phyloP scores from a whole-genome alignment of 2,113 vertebrate genomes.

The Paralichthys olivaceus region DNA sequence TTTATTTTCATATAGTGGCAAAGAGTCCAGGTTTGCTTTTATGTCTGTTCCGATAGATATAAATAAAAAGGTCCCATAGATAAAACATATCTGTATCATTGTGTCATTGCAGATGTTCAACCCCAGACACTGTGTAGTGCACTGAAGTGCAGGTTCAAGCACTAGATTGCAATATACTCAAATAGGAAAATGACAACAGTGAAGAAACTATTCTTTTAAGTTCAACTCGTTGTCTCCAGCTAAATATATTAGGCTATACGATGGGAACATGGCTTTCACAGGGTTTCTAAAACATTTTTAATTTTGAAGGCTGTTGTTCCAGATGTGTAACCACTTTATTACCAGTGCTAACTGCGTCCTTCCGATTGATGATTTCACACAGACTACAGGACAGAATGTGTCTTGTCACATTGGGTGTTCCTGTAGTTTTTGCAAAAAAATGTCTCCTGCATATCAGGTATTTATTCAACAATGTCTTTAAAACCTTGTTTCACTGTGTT shows the following conservation, averaged over 20 bases:
- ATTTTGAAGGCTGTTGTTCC: neutral
- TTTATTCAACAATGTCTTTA: neutral
- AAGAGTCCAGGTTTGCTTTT: too few species aligned
- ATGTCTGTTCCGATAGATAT: too few species aligned
- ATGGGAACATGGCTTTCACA: too few species aligned
- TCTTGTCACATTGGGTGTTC: neutral
- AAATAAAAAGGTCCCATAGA: too few species aligned
- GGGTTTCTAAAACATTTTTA: neutral
- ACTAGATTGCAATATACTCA: neutral
- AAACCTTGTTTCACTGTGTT: neutral
- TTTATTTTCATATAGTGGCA: too few species aligned
- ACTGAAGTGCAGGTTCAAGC: neutral
- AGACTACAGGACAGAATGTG: neutral
- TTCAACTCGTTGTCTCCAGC: neutral
- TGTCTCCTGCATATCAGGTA: neutral
- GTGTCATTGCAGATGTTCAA: neutral
- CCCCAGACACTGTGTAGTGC: neutral
- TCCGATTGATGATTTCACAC: neutral
- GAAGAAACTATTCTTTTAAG: slow-evolving; percentile 6
- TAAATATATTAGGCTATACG: neutral
- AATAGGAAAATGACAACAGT: neutral
- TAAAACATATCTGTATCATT: neutral
- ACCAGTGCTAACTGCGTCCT: neutral
- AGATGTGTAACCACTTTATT: neutral
- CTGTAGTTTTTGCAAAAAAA: neutral